phyloP scores from a whole-genome alignment of 2,888 invertebrate species.

The Ichneumoninae sp. region DNA sequence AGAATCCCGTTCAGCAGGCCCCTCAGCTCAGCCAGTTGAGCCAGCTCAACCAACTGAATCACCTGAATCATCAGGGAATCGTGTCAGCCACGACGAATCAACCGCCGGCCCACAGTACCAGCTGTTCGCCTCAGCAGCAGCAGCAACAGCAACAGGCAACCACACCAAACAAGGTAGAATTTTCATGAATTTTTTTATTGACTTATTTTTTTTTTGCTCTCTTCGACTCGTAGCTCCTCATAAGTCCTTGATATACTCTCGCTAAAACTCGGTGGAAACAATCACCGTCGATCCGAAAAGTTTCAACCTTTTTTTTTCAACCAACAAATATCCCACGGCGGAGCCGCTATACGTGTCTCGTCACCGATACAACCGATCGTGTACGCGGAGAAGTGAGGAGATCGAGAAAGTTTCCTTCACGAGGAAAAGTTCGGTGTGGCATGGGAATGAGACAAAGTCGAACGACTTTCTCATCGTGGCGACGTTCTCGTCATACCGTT shows the following conservation, averaged over 20 bases:
- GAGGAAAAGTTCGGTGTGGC: constrained; percentile 18
- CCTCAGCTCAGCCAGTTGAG: constrained; percentile 78
- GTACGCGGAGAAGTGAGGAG: constrained; percentile 40
- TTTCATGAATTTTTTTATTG: background rate
- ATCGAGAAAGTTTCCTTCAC: constrained; percentile 49
- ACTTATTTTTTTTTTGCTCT: background rate
- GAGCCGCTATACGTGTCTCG: constrained; percentile 14
- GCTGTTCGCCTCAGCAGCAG: constrained; percentile 83
- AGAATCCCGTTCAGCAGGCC: constrained; percentile 74
- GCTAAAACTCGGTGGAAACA: background rate
- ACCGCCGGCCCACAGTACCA: constrained; percentile 80
- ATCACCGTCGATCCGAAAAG: background rate
- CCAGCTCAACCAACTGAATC: constrained; percentile 82
- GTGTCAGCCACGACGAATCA: constrained; percentile 79
- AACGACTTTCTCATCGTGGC: constrained; percentile 51
- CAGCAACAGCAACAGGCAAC: constrained; percentile 74
- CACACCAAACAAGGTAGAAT: constrained; percentile 82
- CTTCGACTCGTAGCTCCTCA: background rate
- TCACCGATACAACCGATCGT: constrained; percentile 8
- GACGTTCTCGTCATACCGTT: constrained; percentile 53
- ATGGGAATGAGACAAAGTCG: constrained; percentile 49
- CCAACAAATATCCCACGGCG: constrained; percentile 23
- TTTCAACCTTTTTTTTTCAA: background rate
- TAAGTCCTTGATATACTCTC: background rate
- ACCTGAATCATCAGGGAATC: constrained; percentile 82